These are phyloP conservation scores for Philaethria dido DNA, from an alignment of 2,888 invertebrate genomes.

Conservation along the genomic window DNA sequence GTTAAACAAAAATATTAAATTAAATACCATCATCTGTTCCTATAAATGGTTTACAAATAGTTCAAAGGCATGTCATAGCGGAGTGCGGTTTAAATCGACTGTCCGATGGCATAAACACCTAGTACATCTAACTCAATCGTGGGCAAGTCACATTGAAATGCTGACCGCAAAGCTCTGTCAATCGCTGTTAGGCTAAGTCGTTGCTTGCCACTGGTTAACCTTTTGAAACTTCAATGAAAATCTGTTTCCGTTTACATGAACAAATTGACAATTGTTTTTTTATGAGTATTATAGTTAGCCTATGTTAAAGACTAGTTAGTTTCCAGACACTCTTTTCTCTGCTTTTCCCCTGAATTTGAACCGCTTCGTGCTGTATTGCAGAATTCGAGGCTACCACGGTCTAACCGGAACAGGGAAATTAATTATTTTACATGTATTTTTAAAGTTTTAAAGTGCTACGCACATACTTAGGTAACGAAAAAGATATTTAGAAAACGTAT, in stretches of 20 bases:
- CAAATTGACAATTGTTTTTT: too few relatives aligned
- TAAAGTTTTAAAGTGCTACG: too few relatives aligned
- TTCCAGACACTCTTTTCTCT: too few relatives aligned
- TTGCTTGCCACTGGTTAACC: slow-evolving; percentile 3
- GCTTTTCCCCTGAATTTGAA: too few relatives aligned
- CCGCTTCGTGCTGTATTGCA: too few relatives aligned
- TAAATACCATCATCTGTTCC: not conserved
- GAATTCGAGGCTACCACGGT: too few relatives aligned
- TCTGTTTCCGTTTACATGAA: not conserved
- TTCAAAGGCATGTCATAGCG: slow-evolving; percentile 16
- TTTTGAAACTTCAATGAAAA: not conserved
- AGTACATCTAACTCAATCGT: slow-evolving; percentile 12
- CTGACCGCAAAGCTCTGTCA: slow-evolving; percentile 9
- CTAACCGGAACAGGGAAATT: too few relatives aligned
- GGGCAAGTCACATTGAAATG: slow-evolving; percentile 14
- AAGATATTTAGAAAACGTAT: too few relatives aligned
- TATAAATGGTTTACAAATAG: slow-evolving; percentile 1
- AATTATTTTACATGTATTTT: too few relatives aligned
- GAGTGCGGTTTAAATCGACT: slow-evolving; percentile 20
- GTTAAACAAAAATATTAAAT: not conserved
- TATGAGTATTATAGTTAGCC: too few relatives aligned
- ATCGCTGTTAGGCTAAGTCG: slow-evolving; percentile 13
- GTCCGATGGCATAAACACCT: slow-evolving; percentile 14
- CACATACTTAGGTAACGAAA: too few relatives aligned
- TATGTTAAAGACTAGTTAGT: too few relatives aligned